phyloP scores from a whole-genome alignment of 2,113 vertebrate species.

The Malaclemys terrapin region DNA sequence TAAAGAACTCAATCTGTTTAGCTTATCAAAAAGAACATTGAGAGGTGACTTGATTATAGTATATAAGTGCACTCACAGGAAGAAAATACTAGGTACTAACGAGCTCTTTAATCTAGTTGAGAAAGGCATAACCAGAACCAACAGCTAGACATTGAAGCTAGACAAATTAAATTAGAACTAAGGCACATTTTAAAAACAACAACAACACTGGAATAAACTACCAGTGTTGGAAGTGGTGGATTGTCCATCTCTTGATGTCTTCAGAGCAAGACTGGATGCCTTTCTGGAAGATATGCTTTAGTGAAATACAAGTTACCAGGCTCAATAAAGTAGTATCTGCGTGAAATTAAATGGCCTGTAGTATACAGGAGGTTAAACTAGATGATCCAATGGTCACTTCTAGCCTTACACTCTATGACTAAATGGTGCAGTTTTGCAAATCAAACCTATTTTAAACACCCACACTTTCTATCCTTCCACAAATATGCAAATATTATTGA shows the following conservation, averaged over 20 bases:
- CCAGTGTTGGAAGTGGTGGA: neutral
- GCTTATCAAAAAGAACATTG: neutral
- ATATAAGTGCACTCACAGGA: neutral
- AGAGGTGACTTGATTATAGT: accelerated
- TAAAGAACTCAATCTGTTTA: constrained; percentile 33
- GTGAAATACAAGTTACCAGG: neutral
- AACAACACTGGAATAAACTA: neutral
- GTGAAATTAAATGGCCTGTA: neutral
- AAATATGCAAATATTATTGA: constrained; percentile 37
- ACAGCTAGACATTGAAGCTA: neutral
- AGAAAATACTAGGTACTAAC: constrained; percentile 7
- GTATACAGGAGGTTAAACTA: neutral
- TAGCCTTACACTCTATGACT: neutral
- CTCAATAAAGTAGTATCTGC: neutral
- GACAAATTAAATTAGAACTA: neutral
- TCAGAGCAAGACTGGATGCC: neutral
- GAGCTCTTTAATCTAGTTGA: neutral
- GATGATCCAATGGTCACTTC: neutral
- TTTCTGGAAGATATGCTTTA: neutral
- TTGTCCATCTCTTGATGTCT: neutral
- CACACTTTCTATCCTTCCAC: constrained; percentile 26
- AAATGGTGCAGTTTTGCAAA: neutral
- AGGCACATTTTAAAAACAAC: neutral
- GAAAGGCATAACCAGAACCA: neutral
- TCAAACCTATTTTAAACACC: neutral